Conservation (phyloP, 64 coral and sea anemone genomes). For the Orbicella faveolata region DNA sequence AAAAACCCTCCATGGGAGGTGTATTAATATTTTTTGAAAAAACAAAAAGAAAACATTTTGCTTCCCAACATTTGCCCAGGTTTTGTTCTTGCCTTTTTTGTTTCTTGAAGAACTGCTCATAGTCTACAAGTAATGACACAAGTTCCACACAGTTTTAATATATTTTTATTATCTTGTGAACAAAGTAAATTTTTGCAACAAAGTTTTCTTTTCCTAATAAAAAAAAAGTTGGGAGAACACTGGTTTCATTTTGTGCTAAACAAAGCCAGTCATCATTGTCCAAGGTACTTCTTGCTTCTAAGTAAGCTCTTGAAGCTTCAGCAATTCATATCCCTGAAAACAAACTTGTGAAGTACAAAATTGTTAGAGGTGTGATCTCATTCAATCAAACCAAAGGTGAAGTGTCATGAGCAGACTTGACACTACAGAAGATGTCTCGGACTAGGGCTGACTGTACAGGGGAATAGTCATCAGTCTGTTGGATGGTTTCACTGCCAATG, state of each 20-base stretch:
- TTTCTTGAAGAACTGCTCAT: too few species aligned
- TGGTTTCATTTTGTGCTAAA: constrained; percentile 5
- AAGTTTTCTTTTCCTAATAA: neutral
- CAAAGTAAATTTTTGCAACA: neutral
- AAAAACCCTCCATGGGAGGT: too few species aligned
- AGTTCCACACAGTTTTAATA: neutral
- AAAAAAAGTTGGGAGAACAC: constrained; percentile 4
- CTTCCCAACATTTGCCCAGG: too few species aligned
- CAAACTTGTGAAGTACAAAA: constrained; percentile 55
- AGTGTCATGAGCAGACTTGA: neutral
- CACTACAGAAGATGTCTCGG: too few species aligned
- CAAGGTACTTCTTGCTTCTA: neutral
- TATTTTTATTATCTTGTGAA: neutral
- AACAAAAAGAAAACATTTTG: too few species aligned
- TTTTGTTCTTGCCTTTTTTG: too few species aligned
- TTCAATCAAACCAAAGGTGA: neutral
- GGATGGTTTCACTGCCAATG: too few species aligned
- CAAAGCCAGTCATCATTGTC: neutral
- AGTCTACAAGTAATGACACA: neutral
- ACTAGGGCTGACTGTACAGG: too few species aligned
- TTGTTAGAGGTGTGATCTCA: constrained; percentile 1
- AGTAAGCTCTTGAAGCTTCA: neutral
- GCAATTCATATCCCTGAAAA: constrained; percentile 20
- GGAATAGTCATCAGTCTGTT: too few species aligned
- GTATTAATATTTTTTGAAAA: too few species aligned